phyloP scores from a whole-genome alignment of 2,888 invertebrate species.

The Pollenia angustigena region DNA sequence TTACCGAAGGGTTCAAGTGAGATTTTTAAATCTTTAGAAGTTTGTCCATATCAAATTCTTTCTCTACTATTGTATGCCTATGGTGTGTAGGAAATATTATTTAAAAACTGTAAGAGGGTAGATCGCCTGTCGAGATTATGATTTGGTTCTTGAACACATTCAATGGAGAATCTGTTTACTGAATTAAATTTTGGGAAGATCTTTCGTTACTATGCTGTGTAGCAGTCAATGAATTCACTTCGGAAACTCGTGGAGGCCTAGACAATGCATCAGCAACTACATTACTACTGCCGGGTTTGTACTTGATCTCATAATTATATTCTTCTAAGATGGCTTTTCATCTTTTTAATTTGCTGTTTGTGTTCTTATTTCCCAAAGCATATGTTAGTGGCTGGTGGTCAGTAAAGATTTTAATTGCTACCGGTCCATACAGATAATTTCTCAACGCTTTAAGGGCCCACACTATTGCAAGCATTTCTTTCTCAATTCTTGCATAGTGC shows the following conservation, averaged over 20 bases:
- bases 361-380: constrained; percentile 34
- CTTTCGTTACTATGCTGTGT: constrained; percentile 17
- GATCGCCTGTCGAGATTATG: neutral
- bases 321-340: constrained; percentile 37
- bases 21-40: neutral
- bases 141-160: constrained; percentile 35
- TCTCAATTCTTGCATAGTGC: no score
- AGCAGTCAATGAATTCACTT: neutral
- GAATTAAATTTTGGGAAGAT: constrained; percentile 9
- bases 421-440: constrained; percentile 32
- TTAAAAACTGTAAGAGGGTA: constrained; percentile 18
- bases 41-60: neutral
- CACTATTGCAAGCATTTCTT: no score
- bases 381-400: constrained; percentile 25
- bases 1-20: neutral
- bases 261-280: constrained; percentile 30
- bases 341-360: constrained; percentile 27
- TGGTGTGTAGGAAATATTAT: constrained; percentile 21
- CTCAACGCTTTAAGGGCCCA: no score
- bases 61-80: constrained; percentile 22
- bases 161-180: constrained; percentile 12
- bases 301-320: constrained; percentile 42
- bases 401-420: constrained; percentile 14
- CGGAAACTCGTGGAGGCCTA: neutral
- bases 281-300: constrained; percentile 28